phyloP scores from a whole-genome alignment of 2,113 vertebrate species.

The Oncorhynchus clarkii region DNA sequence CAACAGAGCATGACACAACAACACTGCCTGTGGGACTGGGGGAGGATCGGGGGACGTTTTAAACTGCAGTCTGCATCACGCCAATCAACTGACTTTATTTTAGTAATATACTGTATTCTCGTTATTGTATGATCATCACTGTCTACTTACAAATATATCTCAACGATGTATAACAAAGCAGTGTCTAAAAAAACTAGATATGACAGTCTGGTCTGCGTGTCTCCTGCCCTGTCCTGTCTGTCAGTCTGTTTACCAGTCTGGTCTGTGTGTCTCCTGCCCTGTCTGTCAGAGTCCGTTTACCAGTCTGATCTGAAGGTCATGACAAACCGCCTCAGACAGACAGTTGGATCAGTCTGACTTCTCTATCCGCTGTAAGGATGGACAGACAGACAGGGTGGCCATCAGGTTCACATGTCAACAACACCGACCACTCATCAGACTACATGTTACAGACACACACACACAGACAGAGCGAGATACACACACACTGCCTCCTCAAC shows the following conservation, averaged over 20 bases:
- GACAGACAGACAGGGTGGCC: conserved; percentile 72
- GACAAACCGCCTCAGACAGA: conserved; percentile 83
- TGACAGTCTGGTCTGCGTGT: not conserved
- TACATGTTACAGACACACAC: conserved; percentile 35
- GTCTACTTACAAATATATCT: not conserved
- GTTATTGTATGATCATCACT: not conserved
- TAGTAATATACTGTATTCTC: not conserved
- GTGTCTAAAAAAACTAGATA: not conserved
- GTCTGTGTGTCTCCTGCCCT: conserved; percentile 56
- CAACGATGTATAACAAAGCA: not conserved
- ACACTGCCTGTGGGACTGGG: not conserved
- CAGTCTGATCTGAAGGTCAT: conserved; percentile 63
- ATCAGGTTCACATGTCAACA: conserved; percentile 92
- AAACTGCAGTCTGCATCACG: not conserved
- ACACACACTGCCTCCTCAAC: too few relatives aligned
- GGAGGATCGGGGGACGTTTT: conserved; percentile 5
- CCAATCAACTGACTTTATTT: not conserved
- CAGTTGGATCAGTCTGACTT: conserved; percentile 84
- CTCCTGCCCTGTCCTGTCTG: conserved; percentile 78
- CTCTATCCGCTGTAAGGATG: conserved; percentile 82
- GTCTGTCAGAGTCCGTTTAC: conserved; percentile 61
- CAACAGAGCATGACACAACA: conserved; percentile 61
- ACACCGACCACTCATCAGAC: conserved; percentile 55
- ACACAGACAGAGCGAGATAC: too few relatives aligned
- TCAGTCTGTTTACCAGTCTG: not conserved